Evolutionary conservation across 2,888 invertebrate genomes (phyloP).

Genomic region (Pristionchus arcanus): DNA sequence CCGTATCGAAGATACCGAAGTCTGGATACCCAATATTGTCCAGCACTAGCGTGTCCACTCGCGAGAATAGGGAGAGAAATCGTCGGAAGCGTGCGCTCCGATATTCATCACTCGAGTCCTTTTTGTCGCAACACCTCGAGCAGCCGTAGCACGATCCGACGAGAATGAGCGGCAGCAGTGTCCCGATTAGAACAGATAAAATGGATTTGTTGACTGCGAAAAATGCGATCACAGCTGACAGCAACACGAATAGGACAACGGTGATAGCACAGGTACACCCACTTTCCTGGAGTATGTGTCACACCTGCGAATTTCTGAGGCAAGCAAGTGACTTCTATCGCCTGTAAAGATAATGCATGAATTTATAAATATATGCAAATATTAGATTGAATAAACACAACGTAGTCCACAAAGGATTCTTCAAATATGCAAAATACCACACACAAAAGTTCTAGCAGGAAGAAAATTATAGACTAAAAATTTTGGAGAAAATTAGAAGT

Average conservation of each 20-base stretch:
- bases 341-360: not conserved
- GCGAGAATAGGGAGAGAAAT: not conserved
- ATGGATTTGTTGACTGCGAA: not conserved
- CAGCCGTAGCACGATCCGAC: not conserved
- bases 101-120: not conserved
- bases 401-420: too few species aligned
- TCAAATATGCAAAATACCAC: too few species aligned
- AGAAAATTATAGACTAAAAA: too few species aligned
- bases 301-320: not conserved
- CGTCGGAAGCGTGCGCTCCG: not conserved
- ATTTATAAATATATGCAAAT: too few species aligned
- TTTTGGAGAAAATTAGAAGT: too few species aligned
- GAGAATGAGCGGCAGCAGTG: not conserved
- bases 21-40: not conserved
- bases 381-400: too few species aligned
- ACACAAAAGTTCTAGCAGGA: too few species aligned
- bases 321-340: not conserved
- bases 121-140: not conserved
- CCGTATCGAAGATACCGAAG: not conserved
- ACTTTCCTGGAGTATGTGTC: not conserved
- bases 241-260: not conserved
- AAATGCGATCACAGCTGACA: not conserved
- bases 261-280: not conserved
- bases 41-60: not conserved
- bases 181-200: not conserved